Evolutionary conservation across 2,888 invertebrate genomes (phyloP).

Genomic region (Malthinus flaveolus): DNA sequence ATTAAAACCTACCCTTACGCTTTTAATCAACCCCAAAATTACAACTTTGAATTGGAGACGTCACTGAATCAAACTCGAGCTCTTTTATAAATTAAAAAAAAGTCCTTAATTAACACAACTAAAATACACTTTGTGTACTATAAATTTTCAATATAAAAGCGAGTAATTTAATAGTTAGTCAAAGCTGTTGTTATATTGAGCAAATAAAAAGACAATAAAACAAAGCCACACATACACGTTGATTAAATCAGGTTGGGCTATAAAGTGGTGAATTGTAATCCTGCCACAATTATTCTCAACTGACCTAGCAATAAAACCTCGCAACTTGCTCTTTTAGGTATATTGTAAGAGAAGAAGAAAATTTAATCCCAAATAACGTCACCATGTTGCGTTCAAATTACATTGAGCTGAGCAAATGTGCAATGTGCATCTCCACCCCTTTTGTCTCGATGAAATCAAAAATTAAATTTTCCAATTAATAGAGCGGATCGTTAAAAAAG

Average conservation of each 20-base stretch:
- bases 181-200: conserved; percentile 26
- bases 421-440: background rate
- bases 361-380: background rate
- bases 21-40: too few relatives aligned
- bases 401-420: background rate
- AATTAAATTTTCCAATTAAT: conserved; percentile 11
- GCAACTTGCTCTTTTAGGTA: conserved; percentile 9
- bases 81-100: too few relatives aligned
- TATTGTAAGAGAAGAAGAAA: conserved; percentile 14
- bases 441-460: background rate
- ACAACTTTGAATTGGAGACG: too few relatives aligned
- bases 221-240: conserved; percentile 28
- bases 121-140: too few relatives aligned
- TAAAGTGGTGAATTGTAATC: conserved; percentile 32
- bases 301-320: conserved; percentile 29
- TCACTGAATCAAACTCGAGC: too few relatives aligned
- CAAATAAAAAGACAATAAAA: conserved; percentile 32
- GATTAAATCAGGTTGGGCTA: conserved; percentile 29
- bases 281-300: conserved; percentile 30
- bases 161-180: conserved; percentile 18
- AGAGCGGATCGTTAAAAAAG: background rate
- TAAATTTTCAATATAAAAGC: too few relatives aligned
- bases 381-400: background rate
- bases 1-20: too few relatives aligned
- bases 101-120: too few relatives aligned